phyloP scores from a whole-genome alignment of 2,888 invertebrate genomes.

The Metellina segmentata region DNA sequence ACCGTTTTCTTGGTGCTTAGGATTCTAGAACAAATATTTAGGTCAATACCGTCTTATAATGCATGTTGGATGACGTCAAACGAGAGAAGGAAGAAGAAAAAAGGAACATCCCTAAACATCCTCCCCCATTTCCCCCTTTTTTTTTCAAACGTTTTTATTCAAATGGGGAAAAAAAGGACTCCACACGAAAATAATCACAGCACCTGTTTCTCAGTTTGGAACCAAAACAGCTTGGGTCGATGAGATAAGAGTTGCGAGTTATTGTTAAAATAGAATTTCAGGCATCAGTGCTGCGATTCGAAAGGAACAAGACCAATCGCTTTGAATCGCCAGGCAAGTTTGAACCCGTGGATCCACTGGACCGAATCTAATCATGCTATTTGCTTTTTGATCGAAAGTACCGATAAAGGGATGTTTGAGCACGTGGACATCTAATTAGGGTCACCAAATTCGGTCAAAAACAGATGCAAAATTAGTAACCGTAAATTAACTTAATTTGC shows the following conservation, averaged over 20 bases:
- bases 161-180: neutral
- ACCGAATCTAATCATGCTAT: neutral
- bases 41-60: slow-evolving; percentile 61
- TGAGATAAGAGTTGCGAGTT: slow-evolving; percentile 47
- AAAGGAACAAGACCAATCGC: neutral
- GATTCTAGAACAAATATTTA: slow-evolving; percentile 70
- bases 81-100: slow-evolving; percentile 5
- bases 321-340: neutral
- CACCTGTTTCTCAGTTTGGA: slow-evolving; percentile 57
- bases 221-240: slow-evolving; percentile 26
- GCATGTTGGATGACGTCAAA: slow-evolving; percentile 44
- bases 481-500: no score
- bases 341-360: neutral
- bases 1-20: slow-evolving; percentile 55
- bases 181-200: slow-evolving; percentile 40
- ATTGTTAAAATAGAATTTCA: slow-evolving; percentile 64
- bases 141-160: neutral
- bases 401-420: neutral
- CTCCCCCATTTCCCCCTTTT: neutral
- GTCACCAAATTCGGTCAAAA: neutral
- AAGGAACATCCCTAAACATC: neutral
- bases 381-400: neutral
- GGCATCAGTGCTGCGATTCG: no score
- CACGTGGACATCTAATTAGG: neutral
- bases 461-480: neutral